Evolutionary conservation across 2,888 invertebrate species (phyloP).

Genomic region (Hipparchia semele): DNA sequence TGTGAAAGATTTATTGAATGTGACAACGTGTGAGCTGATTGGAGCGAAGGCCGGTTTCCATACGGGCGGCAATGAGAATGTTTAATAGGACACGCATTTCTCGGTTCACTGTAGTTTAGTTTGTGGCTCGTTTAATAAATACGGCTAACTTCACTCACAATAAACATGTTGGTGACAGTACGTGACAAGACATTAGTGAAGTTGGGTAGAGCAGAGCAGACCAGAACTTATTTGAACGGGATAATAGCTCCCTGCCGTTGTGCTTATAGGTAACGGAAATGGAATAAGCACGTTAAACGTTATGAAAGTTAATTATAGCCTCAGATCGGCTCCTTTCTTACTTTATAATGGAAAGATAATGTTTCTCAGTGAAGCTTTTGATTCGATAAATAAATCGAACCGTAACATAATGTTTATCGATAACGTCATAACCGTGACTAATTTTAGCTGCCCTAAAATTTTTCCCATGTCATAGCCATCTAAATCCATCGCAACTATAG

Average conservation of each 20-base stretch:
- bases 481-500: constrained; percentile 5
- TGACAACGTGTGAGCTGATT: constrained; percentile 36
- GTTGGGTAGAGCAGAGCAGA: no score
- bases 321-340: not conserved
- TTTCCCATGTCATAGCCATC: constrained; percentile 4
- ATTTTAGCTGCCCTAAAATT: constrained; percentile 14
- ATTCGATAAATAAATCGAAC: not conserved
- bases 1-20: constrained; percentile 41
- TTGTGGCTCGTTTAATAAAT: not conserved
- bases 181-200: no score
- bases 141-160: not conserved
- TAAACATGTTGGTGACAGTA: no score
- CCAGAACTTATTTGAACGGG: no score
- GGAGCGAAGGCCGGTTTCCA: constrained; percentile 41
- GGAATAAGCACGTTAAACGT: no score
- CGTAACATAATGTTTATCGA: not conserved
- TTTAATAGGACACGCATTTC: constrained; percentile 37
- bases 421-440: not conserved
- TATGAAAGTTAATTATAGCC: not conserved
- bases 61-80: constrained; percentile 36
- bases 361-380: not conserved
- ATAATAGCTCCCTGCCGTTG: not conserved
- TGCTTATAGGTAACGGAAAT: no score
- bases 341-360: not conserved
- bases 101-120: constrained; percentile 29